Percentiles rank a stretch among this genome's conserved stretches.
These are phyloP conservation scores for Falco concolor DNA, from an alignment of 2,797 vertebrate species.

Conservation along the genomic window DNA sequence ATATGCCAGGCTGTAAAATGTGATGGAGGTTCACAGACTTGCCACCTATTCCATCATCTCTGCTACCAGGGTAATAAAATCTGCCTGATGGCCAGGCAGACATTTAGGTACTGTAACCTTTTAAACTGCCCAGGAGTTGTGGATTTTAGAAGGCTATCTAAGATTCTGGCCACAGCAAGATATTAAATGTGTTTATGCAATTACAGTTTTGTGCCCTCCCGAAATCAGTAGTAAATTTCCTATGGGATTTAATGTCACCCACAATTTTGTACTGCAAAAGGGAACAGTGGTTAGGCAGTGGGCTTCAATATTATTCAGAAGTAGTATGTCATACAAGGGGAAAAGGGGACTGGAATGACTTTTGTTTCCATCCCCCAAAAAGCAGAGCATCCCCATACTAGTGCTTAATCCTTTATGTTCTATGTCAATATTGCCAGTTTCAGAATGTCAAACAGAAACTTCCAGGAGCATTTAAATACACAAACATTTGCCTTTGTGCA, in stretches of 20 bases:
- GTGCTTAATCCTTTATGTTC: background rate
- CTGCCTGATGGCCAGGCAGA: background rate
- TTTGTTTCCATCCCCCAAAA: background rate
- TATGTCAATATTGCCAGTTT: background rate
- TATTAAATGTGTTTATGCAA: background rate
- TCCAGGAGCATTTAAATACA: background rate
- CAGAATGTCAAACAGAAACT: background rate
- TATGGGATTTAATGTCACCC: background rate
- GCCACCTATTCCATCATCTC: background rate
- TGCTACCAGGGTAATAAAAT: background rate
- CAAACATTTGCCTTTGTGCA: background rate
- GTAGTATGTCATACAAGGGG: background rate
- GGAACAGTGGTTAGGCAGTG: background rate
- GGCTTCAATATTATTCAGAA: background rate
- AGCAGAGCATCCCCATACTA: background rate
- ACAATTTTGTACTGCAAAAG: background rate
- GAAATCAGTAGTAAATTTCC: background rate
- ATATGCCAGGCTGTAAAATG: background rate
- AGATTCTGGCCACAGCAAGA: background rate
- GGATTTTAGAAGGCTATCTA: background rate
- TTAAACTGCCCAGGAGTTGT: background rate
- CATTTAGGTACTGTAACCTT: background rate
- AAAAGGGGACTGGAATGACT: background rate
- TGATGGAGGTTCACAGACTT: background rate
- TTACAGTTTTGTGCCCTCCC: background rate